Evolutionary conservation across 2,113 vertebrate species (phyloP).

Genomic region (Takifugu flavidus): DNA sequence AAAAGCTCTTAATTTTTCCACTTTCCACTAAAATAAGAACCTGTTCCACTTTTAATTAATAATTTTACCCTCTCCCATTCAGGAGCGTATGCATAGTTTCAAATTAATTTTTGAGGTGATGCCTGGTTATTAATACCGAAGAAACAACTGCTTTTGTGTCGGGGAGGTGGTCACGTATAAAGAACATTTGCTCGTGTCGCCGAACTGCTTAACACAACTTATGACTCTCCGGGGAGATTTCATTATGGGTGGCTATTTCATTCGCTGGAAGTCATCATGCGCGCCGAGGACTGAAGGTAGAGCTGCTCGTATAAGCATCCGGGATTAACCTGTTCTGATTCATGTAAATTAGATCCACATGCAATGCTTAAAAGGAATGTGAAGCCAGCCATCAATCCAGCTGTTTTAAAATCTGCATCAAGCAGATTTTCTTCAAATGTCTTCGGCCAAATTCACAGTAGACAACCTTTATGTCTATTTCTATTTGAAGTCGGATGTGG

Average conservation of each 20-base stretch:
- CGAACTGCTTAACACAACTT: constrained; percentile 36
- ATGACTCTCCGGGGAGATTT: constrained; percentile 25
- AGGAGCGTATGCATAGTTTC: constrained; percentile 66
- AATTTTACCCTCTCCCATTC: constrained; percentile 72
- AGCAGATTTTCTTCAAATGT: neutral
- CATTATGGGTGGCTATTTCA: constrained; percentile 40
- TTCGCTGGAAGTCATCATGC: constrained; percentile 34
- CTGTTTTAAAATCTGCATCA: constrained; percentile 6
- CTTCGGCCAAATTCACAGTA: neutral
- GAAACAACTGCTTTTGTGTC: constrained; percentile 67
- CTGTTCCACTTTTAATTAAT: constrained; percentile 83
- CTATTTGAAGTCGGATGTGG: constrained; percentile 8
- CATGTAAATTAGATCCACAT: constrained; percentile 9
- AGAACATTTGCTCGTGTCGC: constrained; percentile 59
- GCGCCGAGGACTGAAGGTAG: constrained; percentile 11
- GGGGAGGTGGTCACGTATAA: constrained; percentile 64
- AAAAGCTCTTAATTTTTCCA: constrained; percentile 76
- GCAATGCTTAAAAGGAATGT: neutral
- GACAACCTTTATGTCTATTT: neutral
- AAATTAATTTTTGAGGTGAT: constrained; percentile 73
- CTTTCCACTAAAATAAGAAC: constrained; percentile 80
- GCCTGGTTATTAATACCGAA: constrained; percentile 62
- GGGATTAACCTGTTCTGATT: constrained; percentile 13
- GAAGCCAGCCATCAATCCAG: constrained; percentile 2
- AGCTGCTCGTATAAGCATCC: constrained; percentile 23